Evolutionary conservation across 2,797 vertebrate genomes (phyloP).

Genomic region (Sphaeramia orbicularis): DNA sequence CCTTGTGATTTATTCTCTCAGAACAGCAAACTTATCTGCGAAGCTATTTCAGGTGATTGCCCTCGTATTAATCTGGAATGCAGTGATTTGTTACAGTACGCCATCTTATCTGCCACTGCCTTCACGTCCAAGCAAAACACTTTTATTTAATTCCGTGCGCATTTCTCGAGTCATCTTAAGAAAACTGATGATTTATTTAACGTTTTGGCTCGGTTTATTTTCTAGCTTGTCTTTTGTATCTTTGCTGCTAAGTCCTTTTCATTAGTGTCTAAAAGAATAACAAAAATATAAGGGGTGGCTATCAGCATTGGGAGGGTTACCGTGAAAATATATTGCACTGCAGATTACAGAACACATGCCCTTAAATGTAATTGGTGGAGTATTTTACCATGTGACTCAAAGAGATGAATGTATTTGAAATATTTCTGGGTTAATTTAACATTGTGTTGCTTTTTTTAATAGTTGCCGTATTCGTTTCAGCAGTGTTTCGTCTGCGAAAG

Average conservation of each 20-base stretch:
- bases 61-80: conserved; percentile 12
- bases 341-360: too few relatives aligned
- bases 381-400: conserved; percentile 5
- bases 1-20: conserved; percentile 21
- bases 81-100: conserved; percentile 36
- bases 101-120: conserved; percentile 41
- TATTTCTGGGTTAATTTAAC: too few relatives aligned
- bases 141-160: conserved; percentile 22
- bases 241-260: conserved; percentile 22
- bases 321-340: too few relatives aligned
- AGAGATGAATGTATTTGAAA: too few relatives aligned
- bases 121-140: conserved; percentile 50
- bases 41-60: conserved; percentile 49
- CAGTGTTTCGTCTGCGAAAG: too few relatives aligned
- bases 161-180: conserved; percentile 40
- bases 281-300: conserved; percentile 31
- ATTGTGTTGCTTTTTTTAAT: too few relatives aligned
- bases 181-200: conserved; percentile 39
- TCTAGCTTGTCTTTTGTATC: conserved; percentile 24
- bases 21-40: conserved; percentile 25
- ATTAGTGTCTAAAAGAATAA: conserved; percentile 27
- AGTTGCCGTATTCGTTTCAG: too few relatives aligned
- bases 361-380: too few relatives aligned
- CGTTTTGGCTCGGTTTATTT: conserved; percentile 30
- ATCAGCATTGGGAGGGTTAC: neutral